A percentile compares a stretch with the other conserved stretches of the same genome.
Evolutionary conservation across 2,888 invertebrate species (phyloP).

Genomic region (Teinopalpus imperialis): DNA sequence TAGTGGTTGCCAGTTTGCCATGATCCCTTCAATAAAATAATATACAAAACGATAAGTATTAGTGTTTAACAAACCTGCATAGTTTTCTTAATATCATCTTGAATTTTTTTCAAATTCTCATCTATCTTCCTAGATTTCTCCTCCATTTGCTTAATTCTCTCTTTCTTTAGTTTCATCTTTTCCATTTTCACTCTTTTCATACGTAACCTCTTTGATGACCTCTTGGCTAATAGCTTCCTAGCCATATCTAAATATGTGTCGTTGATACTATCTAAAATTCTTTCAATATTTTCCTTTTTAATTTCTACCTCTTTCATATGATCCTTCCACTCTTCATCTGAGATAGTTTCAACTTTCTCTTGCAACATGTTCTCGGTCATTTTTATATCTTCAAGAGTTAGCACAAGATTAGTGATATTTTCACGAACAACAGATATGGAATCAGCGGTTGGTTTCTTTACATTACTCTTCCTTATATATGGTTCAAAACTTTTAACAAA

Average conservation of each 20-base stretch:
- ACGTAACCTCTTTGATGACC: conserved; percentile 70
- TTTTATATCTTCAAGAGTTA: conserved; percentile 45
- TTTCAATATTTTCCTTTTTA: conserved; percentile 70
- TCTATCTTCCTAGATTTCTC: conserved; percentile 84
- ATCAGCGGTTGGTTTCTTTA: conserved; percentile 28
- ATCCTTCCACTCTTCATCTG: conserved; percentile 80
- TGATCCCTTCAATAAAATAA: no score
- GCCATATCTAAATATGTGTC: conserved; percentile 60
- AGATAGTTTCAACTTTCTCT: conserved; percentile 61
- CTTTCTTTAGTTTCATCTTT: conserved; percentile 57
- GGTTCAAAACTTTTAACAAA: conserved; percentile 50
- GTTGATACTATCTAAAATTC: conserved; percentile 59
- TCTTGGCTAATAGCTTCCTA: conserved; percentile 65
- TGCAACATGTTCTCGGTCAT: conserved; percentile 60
- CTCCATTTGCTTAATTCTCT: conserved; percentile 56
- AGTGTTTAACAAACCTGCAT: conserved; percentile 74
- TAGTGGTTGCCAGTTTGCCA: no score
- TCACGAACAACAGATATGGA: conserved; percentile 47
- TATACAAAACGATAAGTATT: no score
- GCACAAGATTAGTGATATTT: conserved; percentile 42
- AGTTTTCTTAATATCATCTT: conserved; percentile 82
- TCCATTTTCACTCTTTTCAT: conserved; percentile 63
- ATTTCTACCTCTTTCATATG: conserved; percentile 72
- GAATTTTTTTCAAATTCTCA: conserved; percentile 84
- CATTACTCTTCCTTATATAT: conserved; percentile 25